These are phyloP conservation scores for Coregonus clupeaformis DNA, from an alignment of 2,113 vertebrate species.

Conservation along the genomic window DNA sequence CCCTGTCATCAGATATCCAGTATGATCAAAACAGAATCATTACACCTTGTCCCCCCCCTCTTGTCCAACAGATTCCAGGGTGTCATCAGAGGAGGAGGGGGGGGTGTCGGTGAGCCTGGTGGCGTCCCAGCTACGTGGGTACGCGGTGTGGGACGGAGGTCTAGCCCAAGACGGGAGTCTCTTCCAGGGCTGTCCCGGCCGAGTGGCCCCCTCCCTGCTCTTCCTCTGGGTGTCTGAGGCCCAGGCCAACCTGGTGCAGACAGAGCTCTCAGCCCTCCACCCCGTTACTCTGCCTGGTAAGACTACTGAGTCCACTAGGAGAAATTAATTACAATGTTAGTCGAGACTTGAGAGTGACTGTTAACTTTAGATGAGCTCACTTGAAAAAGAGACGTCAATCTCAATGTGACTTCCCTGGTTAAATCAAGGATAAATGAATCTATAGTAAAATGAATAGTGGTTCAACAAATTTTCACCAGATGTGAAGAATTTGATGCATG, in stretches of 20 bases:
- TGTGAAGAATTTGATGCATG: background rate
- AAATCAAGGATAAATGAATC: too few species aligned
- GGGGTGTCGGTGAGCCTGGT: constrained; percentile 51
- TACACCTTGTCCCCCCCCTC: too few species aligned
- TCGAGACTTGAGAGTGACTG: too few species aligned
- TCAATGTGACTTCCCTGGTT: too few species aligned
- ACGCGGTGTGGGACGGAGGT: constrained; percentile 68
- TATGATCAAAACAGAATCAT: too few species aligned
- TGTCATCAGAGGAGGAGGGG: background rate
- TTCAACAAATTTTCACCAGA: too few species aligned
- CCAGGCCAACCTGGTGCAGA: constrained; percentile 66
- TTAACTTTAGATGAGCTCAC: too few species aligned
- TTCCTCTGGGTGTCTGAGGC: constrained; percentile 70
- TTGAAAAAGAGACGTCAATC: too few species aligned
- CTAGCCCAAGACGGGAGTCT: constrained; percentile 49
- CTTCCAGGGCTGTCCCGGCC: constrained; percentile 33
- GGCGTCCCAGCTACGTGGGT: constrained; percentile 64
- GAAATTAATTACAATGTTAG: too few species aligned
- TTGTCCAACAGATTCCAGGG: constrained; percentile 1
- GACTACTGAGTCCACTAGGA: background rate
- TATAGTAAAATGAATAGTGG: too few species aligned
- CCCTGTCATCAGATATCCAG: too few species aligned
- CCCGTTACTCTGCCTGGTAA: constrained; percentile 17
- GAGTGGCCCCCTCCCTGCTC: constrained; percentile 64
- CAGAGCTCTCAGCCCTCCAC: constrained; percentile 55